A percentile compares a stretch with the other conserved stretches of the same genome.
Evolutionary conservation across 1,140 invertebrate species (phyloP).

Genomic region (Neuroterus valhalla): DNA sequence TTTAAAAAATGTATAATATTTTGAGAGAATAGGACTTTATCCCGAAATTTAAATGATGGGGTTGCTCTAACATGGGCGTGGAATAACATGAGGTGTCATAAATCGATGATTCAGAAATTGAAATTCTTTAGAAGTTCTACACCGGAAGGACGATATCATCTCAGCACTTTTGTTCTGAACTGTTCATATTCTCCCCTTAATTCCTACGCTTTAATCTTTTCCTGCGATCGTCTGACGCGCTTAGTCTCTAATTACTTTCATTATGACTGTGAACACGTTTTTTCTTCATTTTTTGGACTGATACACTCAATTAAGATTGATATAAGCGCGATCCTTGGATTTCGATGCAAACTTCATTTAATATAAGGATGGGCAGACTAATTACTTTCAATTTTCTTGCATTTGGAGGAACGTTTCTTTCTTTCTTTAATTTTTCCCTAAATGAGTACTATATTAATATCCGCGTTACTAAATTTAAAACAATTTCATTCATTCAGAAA

Average conservation of each 20-base stretch:
- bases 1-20: too few relatives aligned
- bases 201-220: slow-evolving; percentile 4
- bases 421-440: background rate
- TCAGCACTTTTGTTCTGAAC: slow-evolving; percentile 15
- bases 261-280: background rate
- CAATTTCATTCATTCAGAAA: too few relatives aligned
- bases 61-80: too few relatives aligned
- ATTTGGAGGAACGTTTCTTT: background rate
- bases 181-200: background rate
- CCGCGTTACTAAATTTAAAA: too few relatives aligned
- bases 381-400: background rate
- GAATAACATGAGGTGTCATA: background rate
- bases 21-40: too few relatives aligned
- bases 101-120: background rate
- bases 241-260: slow-evolving; percentile 28
- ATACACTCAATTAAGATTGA: background rate
- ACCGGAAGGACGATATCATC: slow-evolving; percentile 28
- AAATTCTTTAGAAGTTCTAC: background rate
- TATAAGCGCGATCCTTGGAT: background rate
- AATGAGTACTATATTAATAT: too few relatives aligned
- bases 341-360: background rate
- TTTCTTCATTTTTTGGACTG: background rate
- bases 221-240: slow-evolving; percentile 5
- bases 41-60: too few relatives aligned
- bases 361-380: background rate